Percentiles rank a stretch among this genome's conserved stretches.
Evolutionary conservation across 2,888 invertebrate genomes (phyloP).

Genomic region (Koerneria pararmatus): DNA sequence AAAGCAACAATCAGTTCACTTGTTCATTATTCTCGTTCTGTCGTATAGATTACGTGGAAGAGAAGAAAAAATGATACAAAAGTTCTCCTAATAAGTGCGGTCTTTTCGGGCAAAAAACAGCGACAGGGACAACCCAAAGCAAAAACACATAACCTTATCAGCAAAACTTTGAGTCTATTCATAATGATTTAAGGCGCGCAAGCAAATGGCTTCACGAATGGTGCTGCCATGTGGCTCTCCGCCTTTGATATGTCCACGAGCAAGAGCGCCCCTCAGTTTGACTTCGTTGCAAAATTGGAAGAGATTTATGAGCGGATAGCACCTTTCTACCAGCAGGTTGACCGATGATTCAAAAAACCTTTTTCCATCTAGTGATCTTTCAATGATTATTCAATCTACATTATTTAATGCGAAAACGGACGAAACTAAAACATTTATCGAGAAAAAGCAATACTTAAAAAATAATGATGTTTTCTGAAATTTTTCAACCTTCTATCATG

Average conservation of each 20-base stretch:
- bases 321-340: conserved; percentile 56
- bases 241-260: conserved; percentile 53
- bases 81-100: background rate
- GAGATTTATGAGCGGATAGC: conserved; percentile 45
- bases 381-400: too few relatives aligned
- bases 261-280: conserved; percentile 27
- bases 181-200: conserved; percentile 45
- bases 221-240: conserved; percentile 58
- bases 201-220: conserved; percentile 54
- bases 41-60: too few relatives aligned
- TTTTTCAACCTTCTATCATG: too few relatives aligned
- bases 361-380: too few relatives aligned
- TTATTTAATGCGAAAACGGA: too few relatives aligned
- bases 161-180: background rate
- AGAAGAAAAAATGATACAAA: too few relatives aligned
- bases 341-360: background rate
- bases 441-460: too few relatives aligned
- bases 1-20: too few relatives aligned
- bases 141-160: background rate
- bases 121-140: background rate
- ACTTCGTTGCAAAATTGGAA: conserved; percentile 47
- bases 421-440: too few relatives aligned
- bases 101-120: background rate
- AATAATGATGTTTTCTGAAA: background rate
- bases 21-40: too few relatives aligned